A percentile compares a stretch with the other conserved stretches of the same genome.
These are phyloP conservation scores for Dolichomitus sp. DNA, from an alignment of 2,888 invertebrate species.

Conservation along the genomic window DNA sequence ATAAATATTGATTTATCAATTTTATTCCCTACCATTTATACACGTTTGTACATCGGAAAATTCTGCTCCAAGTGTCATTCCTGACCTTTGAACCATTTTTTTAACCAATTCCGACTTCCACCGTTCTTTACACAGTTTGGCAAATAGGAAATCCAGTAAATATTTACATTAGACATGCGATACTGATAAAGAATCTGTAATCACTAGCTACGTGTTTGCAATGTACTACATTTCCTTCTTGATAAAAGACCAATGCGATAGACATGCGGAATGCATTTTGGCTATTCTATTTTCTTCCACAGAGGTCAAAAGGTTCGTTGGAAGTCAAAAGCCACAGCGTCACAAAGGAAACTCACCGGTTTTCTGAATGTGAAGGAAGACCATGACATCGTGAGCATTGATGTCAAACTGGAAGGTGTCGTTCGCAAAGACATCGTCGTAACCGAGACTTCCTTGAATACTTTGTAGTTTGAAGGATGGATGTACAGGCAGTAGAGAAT, in stretches of 20 bases:
- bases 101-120: no score
- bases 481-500: slow-evolving; percentile 79
- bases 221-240: neutral
- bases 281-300: neutral
- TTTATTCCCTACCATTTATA: neutral
- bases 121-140: neutral
- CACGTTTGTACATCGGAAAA: neutral
- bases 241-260: neutral
- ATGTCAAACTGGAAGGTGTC: slow-evolving; percentile 96
- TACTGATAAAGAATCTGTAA: neutral
- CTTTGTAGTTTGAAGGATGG: slow-evolving; percentile 82
- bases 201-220: no score
- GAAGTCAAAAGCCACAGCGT: neutral
- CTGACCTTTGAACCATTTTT: neutral
- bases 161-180: neutral
- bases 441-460: slow-evolving; percentile 89
- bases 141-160: neutral
- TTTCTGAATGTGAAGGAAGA: slow-evolving; percentile 99
- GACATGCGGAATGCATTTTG: neutral
- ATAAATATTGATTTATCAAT: neutral
- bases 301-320: neutral
- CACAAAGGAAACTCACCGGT: slow-evolving; percentile 88
- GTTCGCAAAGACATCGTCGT: slow-evolving; percentile 93
- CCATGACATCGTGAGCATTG: slow-evolving; percentile 98
- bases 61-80: no score